Evolutionary conservation across 2,113 vertebrate genomes (phyloP).

Genomic region (Notechis scutatus): DNA sequence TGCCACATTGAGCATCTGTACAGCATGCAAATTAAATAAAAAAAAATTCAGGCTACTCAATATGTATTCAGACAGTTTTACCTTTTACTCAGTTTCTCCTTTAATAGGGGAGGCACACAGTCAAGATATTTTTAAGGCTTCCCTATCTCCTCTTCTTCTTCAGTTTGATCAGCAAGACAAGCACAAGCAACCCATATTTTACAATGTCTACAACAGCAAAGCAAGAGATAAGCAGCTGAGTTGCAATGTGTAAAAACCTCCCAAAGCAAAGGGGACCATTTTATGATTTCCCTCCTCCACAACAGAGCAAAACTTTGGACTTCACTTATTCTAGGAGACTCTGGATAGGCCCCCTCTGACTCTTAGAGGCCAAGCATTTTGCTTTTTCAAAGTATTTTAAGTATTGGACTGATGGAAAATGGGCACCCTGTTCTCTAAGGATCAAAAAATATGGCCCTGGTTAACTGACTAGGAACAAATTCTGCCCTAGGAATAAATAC

Average conservation of each 20-base stretch:
- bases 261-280: not conserved
- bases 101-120: not conserved
- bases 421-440: not conserved
- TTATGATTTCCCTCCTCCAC: not conserved
- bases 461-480: not conserved
- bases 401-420: not conserved
- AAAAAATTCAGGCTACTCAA: too few species aligned
- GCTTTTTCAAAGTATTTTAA: not conserved
- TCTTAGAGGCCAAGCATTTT: not conserved
- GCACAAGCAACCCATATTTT: not conserved
- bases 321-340: not conserved
- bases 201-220: not conserved
- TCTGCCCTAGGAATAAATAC: not conserved
- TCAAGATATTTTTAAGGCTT: slow-evolving; percentile 7
- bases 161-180: not conserved
- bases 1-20: not conserved
- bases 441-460: not conserved
- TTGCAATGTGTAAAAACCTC: not conserved
- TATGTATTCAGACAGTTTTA: not conserved
- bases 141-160: not conserved
- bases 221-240: not conserved
- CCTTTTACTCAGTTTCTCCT: not conserved
- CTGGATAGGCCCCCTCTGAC: not conserved
- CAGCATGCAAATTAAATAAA: not conserved
- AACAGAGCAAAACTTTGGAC: not conserved